These are phyloP conservation scores for Drosophila miranda DNA, from an alignment of 1,140 invertebrate species.

Conservation along the genomic window DNA sequence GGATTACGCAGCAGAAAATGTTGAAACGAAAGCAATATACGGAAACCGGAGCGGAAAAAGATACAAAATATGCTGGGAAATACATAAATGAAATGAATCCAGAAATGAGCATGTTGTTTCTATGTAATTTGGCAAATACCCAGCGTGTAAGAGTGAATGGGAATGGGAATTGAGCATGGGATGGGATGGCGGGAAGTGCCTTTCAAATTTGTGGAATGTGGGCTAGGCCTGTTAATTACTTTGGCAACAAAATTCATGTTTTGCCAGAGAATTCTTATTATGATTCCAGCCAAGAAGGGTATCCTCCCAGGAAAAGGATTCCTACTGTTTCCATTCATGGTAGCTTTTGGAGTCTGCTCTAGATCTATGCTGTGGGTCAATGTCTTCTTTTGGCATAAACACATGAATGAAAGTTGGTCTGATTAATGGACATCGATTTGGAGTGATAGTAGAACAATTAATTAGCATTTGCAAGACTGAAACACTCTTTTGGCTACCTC, in stretches of 20 bases:
- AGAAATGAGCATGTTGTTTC: slow-evolving; percentile 65
- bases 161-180: slow-evolving; percentile 46
- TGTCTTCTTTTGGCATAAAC: slow-evolving; percentile 7
- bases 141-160: slow-evolving; percentile 32
- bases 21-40: background rate
- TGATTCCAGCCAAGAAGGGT: background rate
- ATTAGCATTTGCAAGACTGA: slow-evolving; percentile 68
- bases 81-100: slow-evolving; percentile 19
- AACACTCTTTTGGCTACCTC: slow-evolving; percentile 59
- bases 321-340: background rate
- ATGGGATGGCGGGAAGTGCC: slow-evolving; percentile 29
- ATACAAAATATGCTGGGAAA: slow-evolving; percentile 58
- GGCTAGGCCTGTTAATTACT: slow-evolving; percentile 23
- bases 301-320: too few species aligned
- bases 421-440: slow-evolving; percentile 52
- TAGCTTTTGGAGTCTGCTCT: background rate
- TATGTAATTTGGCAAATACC: slow-evolving; percentile 60
- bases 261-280: background rate
- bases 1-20: slow-evolving; percentile 69
- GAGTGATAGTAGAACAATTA: slow-evolving; percentile 64
- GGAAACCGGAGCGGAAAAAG: slow-evolving; percentile 65
- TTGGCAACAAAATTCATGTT: slow-evolving; percentile 12
- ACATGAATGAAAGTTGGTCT: slow-evolving; percentile 47
- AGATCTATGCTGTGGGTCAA: slow-evolving; percentile 28
- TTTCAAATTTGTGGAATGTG: slow-evolving; percentile 55